Percentiles rank a stretch among this genome's conserved stretches.
Conservation (phyloP, 2,797 vertebrate genomes). For the Xerus rutilus region DNA sequence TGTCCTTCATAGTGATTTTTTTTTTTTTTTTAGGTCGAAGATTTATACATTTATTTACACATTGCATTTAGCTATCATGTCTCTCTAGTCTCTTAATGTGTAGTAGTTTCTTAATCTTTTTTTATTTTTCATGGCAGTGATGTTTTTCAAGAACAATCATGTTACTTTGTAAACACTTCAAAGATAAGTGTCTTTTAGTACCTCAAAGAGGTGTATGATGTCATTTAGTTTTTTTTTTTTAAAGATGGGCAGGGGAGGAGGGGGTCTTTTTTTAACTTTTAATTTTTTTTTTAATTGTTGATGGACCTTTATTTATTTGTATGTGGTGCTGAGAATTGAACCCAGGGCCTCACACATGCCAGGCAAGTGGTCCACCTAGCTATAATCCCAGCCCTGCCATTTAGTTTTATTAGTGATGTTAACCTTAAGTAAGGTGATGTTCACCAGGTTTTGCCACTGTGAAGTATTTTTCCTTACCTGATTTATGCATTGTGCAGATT, state of each 20-base stretch:
- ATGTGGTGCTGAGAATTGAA: too few species aligned
- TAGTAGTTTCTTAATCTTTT: background rate
- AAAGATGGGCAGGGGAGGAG: too few species aligned
- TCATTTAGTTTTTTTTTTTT: background rate
- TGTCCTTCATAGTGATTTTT: background rate
- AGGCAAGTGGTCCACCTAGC: too few species aligned
- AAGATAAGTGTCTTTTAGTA: background rate
- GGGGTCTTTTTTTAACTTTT: too few species aligned
- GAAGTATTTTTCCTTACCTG: background rate
- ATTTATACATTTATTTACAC: background rate
- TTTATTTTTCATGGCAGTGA: background rate
- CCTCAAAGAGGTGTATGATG: background rate
- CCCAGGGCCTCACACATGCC: too few species aligned
- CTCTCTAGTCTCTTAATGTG: background rate
- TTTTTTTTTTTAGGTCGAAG: background rate
- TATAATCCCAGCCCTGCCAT: background rate
- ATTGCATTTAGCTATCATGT: background rate
- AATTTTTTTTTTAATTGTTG: too few species aligned
- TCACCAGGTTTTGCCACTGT: background rate
- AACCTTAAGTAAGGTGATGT: background rate
- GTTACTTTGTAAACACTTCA: background rate
- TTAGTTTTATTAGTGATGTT: background rate
- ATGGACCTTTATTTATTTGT: too few species aligned
- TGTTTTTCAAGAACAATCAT: conserved; percentile 12
- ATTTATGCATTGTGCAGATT: background rate